Evolutionary conservation across 2,113 vertebrate genomes (phyloP).

Genomic region (Ammodytes marinus): DNA sequence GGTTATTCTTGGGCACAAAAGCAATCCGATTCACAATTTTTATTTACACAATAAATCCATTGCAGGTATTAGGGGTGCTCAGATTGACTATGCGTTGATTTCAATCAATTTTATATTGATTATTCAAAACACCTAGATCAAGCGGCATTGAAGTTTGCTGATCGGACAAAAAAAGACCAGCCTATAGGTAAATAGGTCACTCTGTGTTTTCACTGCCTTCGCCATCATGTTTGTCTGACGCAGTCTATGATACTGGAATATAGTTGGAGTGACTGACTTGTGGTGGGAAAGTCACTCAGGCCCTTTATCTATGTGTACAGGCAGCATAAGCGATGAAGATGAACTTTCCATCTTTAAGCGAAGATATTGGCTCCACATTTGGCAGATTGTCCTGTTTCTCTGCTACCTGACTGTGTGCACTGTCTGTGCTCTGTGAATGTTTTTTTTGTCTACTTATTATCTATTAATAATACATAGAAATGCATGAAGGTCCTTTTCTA

Average conservation of each 20-base stretch:
- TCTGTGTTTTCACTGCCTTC: not conserved
- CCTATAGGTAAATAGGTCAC: slow-evolving; percentile 1
- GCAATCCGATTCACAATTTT: not conserved
- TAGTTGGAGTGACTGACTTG: not conserved
- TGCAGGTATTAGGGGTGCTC: not conserved
- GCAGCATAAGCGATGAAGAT: slow-evolving; percentile 14
- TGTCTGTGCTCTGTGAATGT: not conserved
- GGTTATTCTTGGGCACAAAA: not conserved
- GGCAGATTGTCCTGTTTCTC: slow-evolving; percentile 60
- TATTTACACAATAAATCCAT: not conserved
- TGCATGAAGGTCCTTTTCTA: not conserved
- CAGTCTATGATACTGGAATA: not conserved
- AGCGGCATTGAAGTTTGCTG: slow-evolving; percentile 23
- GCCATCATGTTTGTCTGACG: not conserved
- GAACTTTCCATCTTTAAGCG: slow-evolving; percentile 36
- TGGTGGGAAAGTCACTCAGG: not conserved
- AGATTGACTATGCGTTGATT: not conserved
- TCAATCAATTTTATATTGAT: slow-evolving; percentile 18
- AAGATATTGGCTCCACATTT: slow-evolving; percentile 33
- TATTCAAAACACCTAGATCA: slow-evolving; percentile 13
- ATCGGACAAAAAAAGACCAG: slow-evolving; percentile 18
- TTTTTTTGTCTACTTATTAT: not conserved
- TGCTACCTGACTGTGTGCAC: slow-evolving; percentile 1
- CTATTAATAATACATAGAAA: not conserved
- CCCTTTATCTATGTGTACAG: not conserved